Evolutionary conservation across 2,888 invertebrate genomes (phyloP).

Genomic region (Hemicrepidius hirtus): DNA sequence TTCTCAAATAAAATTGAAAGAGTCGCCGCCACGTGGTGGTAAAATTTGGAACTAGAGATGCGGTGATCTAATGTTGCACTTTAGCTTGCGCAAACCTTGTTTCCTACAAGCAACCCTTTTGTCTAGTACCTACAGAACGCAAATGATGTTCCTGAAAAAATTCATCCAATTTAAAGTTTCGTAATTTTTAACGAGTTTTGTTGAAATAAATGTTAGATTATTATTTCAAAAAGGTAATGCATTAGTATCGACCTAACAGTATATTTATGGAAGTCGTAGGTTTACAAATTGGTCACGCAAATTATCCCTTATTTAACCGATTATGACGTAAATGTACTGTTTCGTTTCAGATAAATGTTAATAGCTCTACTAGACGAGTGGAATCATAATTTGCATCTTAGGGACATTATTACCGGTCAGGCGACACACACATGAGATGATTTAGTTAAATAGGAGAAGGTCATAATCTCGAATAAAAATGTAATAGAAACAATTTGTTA

Average conservation of each 20-base stretch:
- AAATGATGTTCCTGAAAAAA: no score
- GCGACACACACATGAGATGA: neutral
- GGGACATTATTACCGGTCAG: neutral
- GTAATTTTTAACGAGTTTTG: no score
- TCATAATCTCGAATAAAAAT: slow-evolving; percentile 25
- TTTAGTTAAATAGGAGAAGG: slow-evolving; percentile 35
- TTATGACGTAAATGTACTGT: slow-evolving; percentile 16
- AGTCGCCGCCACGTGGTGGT: no score
- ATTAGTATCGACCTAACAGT: slow-evolving; percentile 14
- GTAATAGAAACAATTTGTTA: slow-evolving; percentile 31
- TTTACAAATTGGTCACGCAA: slow-evolving; percentile 26
- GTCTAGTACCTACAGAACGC: no score
- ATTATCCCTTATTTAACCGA: slow-evolving; percentile 15
- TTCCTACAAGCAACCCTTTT: no score
- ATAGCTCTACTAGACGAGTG: neutral
- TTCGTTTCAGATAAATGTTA: slow-evolving; percentile 16
- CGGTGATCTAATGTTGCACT: no score
- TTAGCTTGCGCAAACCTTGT: no score
- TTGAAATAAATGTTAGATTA: no score
- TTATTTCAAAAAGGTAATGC: neutral
- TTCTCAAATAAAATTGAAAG: no score
- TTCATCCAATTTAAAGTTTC: no score
- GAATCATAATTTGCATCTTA: neutral
- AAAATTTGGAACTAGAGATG: no score
- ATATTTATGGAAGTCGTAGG: slow-evolving; percentile 12